phyloP scores from a whole-genome alignment of 2,113 vertebrate species.

The Aphelocoma coerulescens region DNA sequence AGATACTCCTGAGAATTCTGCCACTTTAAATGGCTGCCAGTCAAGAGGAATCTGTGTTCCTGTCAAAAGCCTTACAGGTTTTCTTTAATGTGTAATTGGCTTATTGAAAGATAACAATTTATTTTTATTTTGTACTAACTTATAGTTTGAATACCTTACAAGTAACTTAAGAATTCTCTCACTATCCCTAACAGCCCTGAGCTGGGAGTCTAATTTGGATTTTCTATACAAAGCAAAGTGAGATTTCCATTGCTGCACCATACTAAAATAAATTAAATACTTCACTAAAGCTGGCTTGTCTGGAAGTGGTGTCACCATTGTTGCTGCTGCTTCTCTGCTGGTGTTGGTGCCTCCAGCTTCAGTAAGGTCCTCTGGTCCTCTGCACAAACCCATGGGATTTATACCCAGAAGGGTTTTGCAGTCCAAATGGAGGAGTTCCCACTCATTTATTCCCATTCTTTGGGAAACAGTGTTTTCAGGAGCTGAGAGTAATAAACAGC shows the following conservation, averaged over 20 bases:
- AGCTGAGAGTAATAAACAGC: background rate
- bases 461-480: background rate
- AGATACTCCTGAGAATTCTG: background rate
- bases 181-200: background rate
- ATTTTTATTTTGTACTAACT: background rate
- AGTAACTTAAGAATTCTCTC: background rate
- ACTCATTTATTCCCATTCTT: background rate
- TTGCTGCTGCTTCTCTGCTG: background rate
- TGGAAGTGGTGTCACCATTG: accelerated
- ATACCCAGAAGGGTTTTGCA: background rate
- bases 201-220: background rate
- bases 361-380: background rate
- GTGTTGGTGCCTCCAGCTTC: background rate
- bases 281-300: background rate
- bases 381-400: background rate
- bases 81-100: background rate
- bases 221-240: background rate
- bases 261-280: background rate
- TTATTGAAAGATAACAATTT: background rate
- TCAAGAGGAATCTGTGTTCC: background rate
- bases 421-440: background rate
- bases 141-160: background rate
- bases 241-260: background rate
- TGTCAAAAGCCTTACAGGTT: background rate
- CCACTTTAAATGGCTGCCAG: background rate